These are phyloP conservation scores for Bujurquina vittata DNA, from an alignment of 2,113 vertebrate genomes.

Conservation along the genomic window DNA sequence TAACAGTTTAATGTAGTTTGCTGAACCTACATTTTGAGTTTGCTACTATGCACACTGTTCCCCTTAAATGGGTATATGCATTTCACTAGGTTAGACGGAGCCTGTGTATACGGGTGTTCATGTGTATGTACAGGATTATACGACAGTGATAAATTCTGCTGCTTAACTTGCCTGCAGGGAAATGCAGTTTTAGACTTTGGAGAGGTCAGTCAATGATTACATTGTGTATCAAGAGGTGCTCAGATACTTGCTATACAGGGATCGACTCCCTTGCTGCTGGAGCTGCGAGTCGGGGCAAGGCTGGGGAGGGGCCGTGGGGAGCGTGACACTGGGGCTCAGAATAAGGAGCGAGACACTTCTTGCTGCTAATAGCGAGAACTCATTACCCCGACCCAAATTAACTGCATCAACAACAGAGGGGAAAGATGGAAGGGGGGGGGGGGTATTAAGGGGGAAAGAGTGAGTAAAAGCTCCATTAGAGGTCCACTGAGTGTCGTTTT, in stretches of 20 bases:
- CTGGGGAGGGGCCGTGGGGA: background rate
- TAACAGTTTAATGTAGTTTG: constrained; percentile 50
- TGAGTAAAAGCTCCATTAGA: constrained; percentile 49
- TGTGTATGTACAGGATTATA: constrained; percentile 38
- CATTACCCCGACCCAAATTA: constrained; percentile 57
- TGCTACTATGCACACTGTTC: constrained; percentile 5
- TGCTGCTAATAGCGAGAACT: constrained; percentile 39
- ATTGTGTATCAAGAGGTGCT: constrained; percentile 23
- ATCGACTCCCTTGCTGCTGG: background rate
- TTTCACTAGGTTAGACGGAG: constrained; percentile 34
- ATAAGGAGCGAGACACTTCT: constrained; percentile 2
- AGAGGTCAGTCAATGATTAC: constrained; percentile 54
- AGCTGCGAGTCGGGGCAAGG: background rate
- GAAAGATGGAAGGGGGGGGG: background rate
- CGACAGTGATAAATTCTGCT: constrained; percentile 47
- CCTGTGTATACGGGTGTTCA: constrained; percentile 12
- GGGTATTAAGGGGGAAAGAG: background rate
- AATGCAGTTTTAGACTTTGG: constrained; percentile 17
- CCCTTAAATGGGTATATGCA: constrained; percentile 16
- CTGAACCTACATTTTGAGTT: constrained; percentile 57
- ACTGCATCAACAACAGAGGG: constrained; percentile 27
- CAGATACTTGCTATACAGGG: background rate
- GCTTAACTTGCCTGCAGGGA: constrained; percentile 29
- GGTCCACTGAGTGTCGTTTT: constrained; percentile 50
- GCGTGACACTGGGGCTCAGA: background rate